Conservation (phyloP, 2,888 invertebrate species). For the Sminthurinus aureus region DNA sequence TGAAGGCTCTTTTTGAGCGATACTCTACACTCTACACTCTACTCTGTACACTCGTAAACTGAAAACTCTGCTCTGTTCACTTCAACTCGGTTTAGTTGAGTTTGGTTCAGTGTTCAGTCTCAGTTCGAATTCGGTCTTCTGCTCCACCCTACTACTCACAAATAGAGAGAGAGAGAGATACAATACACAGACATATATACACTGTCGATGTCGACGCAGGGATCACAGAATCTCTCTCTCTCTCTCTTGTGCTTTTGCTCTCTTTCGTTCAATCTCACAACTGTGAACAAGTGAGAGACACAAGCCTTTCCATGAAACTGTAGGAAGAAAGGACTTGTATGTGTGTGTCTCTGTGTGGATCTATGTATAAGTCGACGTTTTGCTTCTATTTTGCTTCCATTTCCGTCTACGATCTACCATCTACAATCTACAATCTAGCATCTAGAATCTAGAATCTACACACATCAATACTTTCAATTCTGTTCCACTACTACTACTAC, state of each 20-base stretch:
- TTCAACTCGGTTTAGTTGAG: no score
- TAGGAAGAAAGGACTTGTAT: neutral
- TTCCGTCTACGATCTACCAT: slow-evolving; percentile 17
- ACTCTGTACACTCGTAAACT: neutral
- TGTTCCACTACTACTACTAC: neutral
- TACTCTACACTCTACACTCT: neutral
- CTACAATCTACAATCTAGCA: no score
- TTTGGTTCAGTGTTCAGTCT: no score
- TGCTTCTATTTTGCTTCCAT: slow-evolving; percentile 16
- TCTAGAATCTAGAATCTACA: no score
- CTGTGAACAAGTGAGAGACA: slow-evolving; percentile 22
- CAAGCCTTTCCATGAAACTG: neutral
- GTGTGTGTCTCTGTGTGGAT: neutral
- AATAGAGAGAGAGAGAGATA: no score
- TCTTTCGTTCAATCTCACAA: neutral
- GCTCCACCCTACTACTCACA: neutral
- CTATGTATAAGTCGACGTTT: slow-evolving; percentile 22
- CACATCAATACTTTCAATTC: slow-evolving; percentile 30
- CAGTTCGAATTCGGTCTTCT: neutral
- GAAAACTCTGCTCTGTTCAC: neutral
- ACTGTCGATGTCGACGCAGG: slow-evolving; percentile 10
- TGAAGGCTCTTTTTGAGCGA: neutral
- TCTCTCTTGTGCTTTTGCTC: neutral
- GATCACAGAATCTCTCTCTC: slow-evolving; percentile 3
- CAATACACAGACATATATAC: neutral